A percentile compares a stretch with the other conserved stretches of the same genome.
These are phyloP conservation scores for Formica selysi DNA, from an alignment of 1,140 invertebrate species.

Conservation along the genomic window DNA sequence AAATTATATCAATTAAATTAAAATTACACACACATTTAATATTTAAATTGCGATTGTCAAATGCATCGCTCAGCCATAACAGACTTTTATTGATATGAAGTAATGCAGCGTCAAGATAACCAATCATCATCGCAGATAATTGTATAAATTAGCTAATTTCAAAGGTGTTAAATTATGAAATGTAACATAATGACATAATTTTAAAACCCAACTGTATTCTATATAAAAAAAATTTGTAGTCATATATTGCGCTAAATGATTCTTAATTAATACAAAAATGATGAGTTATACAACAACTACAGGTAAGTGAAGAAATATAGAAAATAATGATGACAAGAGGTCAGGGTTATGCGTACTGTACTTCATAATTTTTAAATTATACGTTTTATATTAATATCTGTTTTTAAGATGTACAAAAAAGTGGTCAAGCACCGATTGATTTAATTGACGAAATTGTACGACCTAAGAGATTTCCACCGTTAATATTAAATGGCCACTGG, in stretches of 20 bases:
- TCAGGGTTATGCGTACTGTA: not conserved
- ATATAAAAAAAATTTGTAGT: slow-evolving; percentile 17
- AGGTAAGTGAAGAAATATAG: slow-evolving; percentile 4
- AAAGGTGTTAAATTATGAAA: not conserved
- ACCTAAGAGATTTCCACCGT: slow-evolving; percentile 63
- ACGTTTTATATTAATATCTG: not conserved
- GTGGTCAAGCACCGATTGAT: slow-evolving; percentile 77
- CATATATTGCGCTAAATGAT: not conserved
- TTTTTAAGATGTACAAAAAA: slow-evolving; percentile 64
- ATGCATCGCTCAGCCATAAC: no score
- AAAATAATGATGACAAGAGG: not conserved
- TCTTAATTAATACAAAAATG: not conserved
- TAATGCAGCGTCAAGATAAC: no score
- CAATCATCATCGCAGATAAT: no score
- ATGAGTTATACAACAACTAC: not conserved
- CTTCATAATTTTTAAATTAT: not conserved
- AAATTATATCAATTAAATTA: no score
- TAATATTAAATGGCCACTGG: slow-evolving; percentile 79
- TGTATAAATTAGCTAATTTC: slow-evolving; percentile 22
- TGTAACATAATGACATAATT: not conserved
- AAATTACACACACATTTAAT: no score
- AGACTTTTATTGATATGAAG: no score
- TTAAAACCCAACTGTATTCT: not conserved
- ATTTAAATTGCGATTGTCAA: no score
- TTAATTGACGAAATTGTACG: slow-evolving; percentile 68